These are phyloP conservation scores for Ylistrum balloti DNA, from an alignment of 1,140 invertebrate genomes.

Conservation along the genomic window DNA sequence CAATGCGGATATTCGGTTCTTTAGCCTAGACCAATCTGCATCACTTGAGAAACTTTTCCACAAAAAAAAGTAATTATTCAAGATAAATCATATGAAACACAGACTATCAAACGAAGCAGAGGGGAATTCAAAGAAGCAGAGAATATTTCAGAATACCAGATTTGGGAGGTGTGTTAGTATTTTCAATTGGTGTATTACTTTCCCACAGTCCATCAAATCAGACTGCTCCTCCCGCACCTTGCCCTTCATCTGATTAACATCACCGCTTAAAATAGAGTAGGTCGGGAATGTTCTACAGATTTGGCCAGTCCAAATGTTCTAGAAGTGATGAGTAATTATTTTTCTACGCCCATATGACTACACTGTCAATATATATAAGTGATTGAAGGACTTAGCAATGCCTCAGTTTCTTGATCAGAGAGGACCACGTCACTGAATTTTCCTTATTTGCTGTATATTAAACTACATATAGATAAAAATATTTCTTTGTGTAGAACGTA, in stretches of 20 bases:
- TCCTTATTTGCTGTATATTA: no score
- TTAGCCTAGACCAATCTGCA: background rate
- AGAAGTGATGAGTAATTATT: background rate
- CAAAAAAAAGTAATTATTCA: background rate
- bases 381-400: no score
- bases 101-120: background rate
- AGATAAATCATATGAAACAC: slow-evolving; percentile 13
- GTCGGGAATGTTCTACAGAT: no score
- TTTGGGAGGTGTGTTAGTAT: no score
- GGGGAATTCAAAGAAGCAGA: background rate
- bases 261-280: no score
- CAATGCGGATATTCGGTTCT: background rate
- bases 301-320: no score
- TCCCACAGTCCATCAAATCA: background rate
- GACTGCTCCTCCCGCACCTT: background rate
- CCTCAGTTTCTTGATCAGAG: no score
- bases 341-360: background rate
- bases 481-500: no score
- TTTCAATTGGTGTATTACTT: background rate
- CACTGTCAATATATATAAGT: no score
- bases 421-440: no score
- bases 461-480: no score
- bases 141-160: background rate
- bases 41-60: background rate
- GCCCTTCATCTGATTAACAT: background rate